Evolutionary conservation across 2,113 vertebrate genomes (phyloP).

Genomic region (Anseranas semipalmata): DNA sequence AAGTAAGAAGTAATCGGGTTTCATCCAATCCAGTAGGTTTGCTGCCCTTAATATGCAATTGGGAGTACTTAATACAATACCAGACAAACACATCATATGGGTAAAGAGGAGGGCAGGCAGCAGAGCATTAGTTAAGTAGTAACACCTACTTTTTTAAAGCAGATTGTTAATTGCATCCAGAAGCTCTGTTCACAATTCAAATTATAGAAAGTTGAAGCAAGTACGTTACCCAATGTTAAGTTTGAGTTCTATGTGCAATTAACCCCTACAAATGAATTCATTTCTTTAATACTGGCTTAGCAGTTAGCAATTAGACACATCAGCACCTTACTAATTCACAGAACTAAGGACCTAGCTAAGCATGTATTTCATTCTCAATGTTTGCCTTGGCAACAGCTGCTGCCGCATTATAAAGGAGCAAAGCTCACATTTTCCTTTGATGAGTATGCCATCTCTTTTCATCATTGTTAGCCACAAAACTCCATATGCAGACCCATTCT

Average conservation of each 20-base stretch:
- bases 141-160: neutral
- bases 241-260: neutral
- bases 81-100: neutral
- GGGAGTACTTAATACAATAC: neutral
- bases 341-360: neutral
- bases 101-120: neutral
- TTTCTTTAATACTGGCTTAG: constrained; percentile 16
- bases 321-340: constrained; percentile 11
- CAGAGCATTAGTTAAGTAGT: neutral
- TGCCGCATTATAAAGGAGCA: neutral
- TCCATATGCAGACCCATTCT: neutral
- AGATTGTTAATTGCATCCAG: neutral
- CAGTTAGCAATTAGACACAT: neutral
- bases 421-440: constrained; percentile 17
- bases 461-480: neutral
- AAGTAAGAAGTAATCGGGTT: neutral
- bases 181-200: neutral
- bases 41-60: neutral
- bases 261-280: neutral
- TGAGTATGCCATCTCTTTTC: neutral
- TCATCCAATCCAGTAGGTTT: neutral
- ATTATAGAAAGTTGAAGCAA: neutral
- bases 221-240: neutral
- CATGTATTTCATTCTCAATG: neutral
- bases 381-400: constrained; percentile 22